Base-by-base conservation (phyloP, 1,140 invertebrate species). In the Bombus fervidus region DNA sequence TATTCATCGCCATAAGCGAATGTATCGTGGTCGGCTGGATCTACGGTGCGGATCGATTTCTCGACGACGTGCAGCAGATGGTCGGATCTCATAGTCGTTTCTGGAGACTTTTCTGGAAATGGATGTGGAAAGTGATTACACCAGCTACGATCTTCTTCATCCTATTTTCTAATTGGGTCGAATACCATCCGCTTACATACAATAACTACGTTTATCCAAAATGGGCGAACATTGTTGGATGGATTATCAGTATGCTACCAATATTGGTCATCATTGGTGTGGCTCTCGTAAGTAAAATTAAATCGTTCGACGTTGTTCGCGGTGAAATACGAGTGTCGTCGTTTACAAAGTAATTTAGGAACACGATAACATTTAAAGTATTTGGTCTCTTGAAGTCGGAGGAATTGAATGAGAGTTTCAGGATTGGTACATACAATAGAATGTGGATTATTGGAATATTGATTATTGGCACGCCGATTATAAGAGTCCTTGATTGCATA, bases 91-190 rank as follows among this genome's bases (percentile, higher is more conserved):
- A 97, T 86, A 96, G 97, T 18, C 96, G 96, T 81, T 89, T 96
- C 3, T 98, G 97, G 96, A 95, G 96, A n/a, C 96, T 96, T 81
- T 97, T 97, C 92, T 98, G 98, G 98, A 96, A 96, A 78, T 95
- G 96, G 83, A 97, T 98, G 96, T 98, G 98, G 98, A 96, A 97
- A 82, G 94, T 97, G 25, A 95, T 98, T 59, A 98, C 97, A 3
- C 98, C 98, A n/a, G 95, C 96, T 31, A 96, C 98, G 22, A 96
- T 98, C 41, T 95, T 97, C 92, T 97, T 97, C 88, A 97, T 98
- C 62, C 94, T 98, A 34, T 96, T 97, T 79, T 98, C 98, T 94
- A 98, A 98, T 90, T 97, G 97, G 97, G 96, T 98, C 41, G 97
- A 98, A 89, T 98, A 98, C 91, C 97, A 97, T 81, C 97, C 97